A percentile compares a stretch with the other conserved stretches of the same genome.
Evolutionary conservation across 2,888 invertebrate genomes (phyloP).

Genomic region (Cyclophora albipunctata): DNA sequence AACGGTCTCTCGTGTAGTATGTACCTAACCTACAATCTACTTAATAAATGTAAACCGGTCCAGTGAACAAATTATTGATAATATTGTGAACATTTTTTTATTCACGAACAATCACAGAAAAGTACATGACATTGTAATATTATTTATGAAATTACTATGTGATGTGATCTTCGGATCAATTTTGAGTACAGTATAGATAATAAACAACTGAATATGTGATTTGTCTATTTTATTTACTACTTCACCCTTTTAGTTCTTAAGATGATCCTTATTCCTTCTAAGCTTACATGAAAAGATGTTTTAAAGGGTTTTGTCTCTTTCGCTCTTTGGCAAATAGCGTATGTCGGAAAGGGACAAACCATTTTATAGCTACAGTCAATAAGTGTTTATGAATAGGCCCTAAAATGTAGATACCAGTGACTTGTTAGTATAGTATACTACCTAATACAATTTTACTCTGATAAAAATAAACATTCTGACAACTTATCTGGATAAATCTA

Average conservation of each 20-base stretch:
- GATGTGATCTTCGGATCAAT: conserved; percentile 83
- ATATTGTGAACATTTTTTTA: conserved; percentile 75
- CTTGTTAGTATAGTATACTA: no score
- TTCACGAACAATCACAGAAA: conserved; percentile 71
- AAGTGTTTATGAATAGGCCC: no score
- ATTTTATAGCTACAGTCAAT: no score
- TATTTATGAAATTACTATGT: conserved; percentile 81
- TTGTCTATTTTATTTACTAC: conserved; percentile 44
- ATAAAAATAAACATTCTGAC: no score
- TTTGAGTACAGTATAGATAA: conserved; percentile 85
- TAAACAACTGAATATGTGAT: conserved; percentile 82
- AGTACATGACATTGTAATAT: conserved; percentile 77
- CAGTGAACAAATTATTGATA: conserved; percentile 75
- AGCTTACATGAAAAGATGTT: no score
- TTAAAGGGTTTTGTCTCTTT: no score
- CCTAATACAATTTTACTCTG: no score
- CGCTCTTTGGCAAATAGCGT: no score
- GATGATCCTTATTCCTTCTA: no score
- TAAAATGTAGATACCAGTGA: no score
- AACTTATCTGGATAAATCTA: no score
- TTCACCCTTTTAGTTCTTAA: not conserved
- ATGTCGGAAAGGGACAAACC: no score
- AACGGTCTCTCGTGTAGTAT: conserved; percentile 66
- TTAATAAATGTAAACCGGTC: conserved; percentile 67
- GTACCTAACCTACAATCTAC: conserved; percentile 64